Conservation (phyloP, 2,888 invertebrate species). For the Bombylius discolor region DNA sequence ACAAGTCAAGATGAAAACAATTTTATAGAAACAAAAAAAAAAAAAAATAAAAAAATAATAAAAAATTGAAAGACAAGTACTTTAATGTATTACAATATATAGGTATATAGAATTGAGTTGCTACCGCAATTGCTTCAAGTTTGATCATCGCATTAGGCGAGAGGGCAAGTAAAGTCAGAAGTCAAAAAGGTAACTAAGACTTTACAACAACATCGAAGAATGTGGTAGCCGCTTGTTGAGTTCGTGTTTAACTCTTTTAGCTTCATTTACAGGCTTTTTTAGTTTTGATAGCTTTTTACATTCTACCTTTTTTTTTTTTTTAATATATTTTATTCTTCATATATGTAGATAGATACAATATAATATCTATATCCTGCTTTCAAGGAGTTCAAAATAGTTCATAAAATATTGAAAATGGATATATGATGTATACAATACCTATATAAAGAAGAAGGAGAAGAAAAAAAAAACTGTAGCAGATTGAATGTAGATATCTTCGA, state of each 20-base stretch:
- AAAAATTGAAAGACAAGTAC: neutral
- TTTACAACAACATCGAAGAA: slow-evolving; percentile 16
- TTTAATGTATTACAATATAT: too few species aligned
- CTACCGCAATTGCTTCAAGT: neutral
- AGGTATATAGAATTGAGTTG: too few species aligned
- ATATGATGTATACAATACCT: too few species aligned
- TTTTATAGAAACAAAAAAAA: neutral
- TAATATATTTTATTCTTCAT: too few species aligned
- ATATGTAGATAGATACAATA: too few species aligned
- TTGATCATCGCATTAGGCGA: neutral
- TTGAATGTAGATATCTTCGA: neutral
- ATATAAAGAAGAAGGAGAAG: neutral
- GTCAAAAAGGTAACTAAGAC: slow-evolving; percentile 18
- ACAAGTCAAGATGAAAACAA: too few species aligned
- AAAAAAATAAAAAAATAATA: neutral
- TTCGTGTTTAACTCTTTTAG: slow-evolving; percentile 16
- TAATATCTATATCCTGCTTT: too few species aligned
- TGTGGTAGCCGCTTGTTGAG: slow-evolving; percentile 19
- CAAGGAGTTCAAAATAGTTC: too few species aligned
- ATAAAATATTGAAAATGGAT: too few species aligned
- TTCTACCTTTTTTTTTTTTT: too few species aligned
- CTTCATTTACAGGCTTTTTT: slow-evolving; percentile 2
- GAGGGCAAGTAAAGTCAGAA: slow-evolving; percentile 17
- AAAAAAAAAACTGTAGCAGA: slow-evolving; percentile 6
- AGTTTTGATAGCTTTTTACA: too few species aligned